Base-by-base conservation (phyloP, 1,140 invertebrate species). In the Sinella curviseta region DNA sequence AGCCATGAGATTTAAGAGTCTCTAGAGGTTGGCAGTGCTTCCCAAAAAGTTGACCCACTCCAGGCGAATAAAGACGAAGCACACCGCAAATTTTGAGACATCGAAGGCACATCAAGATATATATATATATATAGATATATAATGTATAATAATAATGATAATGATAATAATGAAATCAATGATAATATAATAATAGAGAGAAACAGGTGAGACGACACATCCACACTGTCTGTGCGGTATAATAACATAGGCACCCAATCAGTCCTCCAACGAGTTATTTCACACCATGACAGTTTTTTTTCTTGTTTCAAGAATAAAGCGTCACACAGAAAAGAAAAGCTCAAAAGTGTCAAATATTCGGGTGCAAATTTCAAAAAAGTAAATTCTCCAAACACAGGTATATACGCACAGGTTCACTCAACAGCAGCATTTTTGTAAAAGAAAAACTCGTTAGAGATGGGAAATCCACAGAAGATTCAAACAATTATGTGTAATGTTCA, bases 91-190 rank as follows among this genome's bases (percentile, higher is more conserved):
- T 48, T 48, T 48, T 75, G 60, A 80, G 76, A 82, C 81, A 82
- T 80, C 81, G 81, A 82, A 82, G 81, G 81, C 81, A 82, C 81
- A 82, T 76, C 78, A 77, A 80, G 81, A 82, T 70, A 70, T 70
- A 31, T 70, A 70, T 48, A 82, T 70, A 70, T 70, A 31, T 70
- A 70, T 48, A 48, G 39, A 48, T 48, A 48, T 48, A 20, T 70
- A 70, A 70, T 70, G 65, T 30, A 70, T 70, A 33, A 70, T 33
- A 26, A 26, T 65, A 65, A 65, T 17, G 24, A 65, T 65, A 26
- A 65, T 65, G 26, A 65, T 17, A 48, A 48, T 12, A 20, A 48
- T 24, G 4, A 67, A 67, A 67, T 67, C n/a, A 26, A 67, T 14
- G 12, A 26, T 12, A 48, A 48, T 12, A 48, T 48, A 20, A 48